A percentile compares a stretch with the other conserved stretches of the same genome.
phyloP scores from a whole-genome alignment of 2,888 invertebrate genomes.

The Athrips mouffetella region DNA sequence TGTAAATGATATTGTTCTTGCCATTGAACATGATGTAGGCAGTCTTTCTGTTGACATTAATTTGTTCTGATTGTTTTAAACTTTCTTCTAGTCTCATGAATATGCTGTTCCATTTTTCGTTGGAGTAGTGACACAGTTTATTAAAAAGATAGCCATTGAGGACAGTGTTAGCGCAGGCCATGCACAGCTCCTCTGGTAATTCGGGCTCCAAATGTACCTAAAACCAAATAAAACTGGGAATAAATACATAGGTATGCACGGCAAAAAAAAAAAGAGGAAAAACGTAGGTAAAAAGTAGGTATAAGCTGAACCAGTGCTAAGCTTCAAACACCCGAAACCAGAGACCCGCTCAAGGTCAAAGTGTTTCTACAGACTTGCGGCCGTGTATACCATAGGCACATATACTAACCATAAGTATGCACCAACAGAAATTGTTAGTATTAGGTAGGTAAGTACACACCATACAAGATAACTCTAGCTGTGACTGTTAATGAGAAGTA shows the following conservation, averaged over 20 bases:
- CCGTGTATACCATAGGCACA: too few relatives aligned
- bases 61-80: constrained; percentile 33
- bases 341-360: too few relatives aligned
- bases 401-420: too few relatives aligned
- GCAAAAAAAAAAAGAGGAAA: too few relatives aligned
- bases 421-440: too few relatives aligned
- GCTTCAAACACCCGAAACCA: neutral
- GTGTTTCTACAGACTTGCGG: too few relatives aligned
- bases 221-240: constrained; percentile 4
- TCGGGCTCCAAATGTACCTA: constrained; percentile 8
- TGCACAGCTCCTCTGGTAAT: constrained; percentile 52
- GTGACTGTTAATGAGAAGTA: too few relatives aligned
- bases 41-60: constrained; percentile 36
- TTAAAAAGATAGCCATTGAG: constrained; percentile 51
- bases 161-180: constrained; percentile 44
- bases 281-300: neutral
- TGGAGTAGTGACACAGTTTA: constrained; percentile 45
- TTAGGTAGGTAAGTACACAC: too few relatives aligned
- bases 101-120: constrained; percentile 42
- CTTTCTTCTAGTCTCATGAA: constrained; percentile 35
- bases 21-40: constrained; percentile 45
- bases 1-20: constrained; percentile 41
- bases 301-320: neutral
- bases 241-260: too few relatives aligned
- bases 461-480: too few relatives aligned